Conservation (phyloP, 2,113 vertebrate species). For the Labeo catla region DNA sequence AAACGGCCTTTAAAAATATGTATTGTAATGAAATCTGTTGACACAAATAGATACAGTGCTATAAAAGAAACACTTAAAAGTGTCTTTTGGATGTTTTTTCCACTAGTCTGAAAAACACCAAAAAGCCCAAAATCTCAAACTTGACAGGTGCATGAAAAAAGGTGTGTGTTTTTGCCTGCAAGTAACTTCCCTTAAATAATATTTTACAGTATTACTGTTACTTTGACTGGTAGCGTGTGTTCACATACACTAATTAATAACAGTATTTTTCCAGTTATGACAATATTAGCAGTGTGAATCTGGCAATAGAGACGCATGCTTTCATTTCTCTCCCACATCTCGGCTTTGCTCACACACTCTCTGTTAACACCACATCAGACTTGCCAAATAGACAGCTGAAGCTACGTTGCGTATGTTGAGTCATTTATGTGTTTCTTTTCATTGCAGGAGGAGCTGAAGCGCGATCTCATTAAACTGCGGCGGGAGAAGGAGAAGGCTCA, state of each 20-base stretch:
- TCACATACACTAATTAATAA: background rate
- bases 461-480: conserved; percentile 86
- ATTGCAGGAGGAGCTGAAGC: conserved; percentile 92
- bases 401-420: background rate
- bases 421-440: background rate
- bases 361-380: background rate
- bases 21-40: too few species aligned
- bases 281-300: background rate
- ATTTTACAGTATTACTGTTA: background rate
- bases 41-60: too few species aligned
- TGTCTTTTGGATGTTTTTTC: too few species aligned
- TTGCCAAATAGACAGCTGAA: background rate
- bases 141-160: too few species aligned
- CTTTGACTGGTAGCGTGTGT: background rate
- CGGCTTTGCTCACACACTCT: background rate
- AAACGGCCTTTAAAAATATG: too few species aligned
- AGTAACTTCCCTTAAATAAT: background rate
- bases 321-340: background rate
- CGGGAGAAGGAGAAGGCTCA: conserved; percentile 88
- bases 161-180: too few species aligned
- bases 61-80: too few species aligned
- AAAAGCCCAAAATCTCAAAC: too few species aligned
- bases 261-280: background rate
- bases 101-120: too few species aligned
- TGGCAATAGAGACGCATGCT: background rate